Base-by-base conservation (phyloP, 2,888 invertebrate genomes). In the Rugalucina vietnamica region DNA sequence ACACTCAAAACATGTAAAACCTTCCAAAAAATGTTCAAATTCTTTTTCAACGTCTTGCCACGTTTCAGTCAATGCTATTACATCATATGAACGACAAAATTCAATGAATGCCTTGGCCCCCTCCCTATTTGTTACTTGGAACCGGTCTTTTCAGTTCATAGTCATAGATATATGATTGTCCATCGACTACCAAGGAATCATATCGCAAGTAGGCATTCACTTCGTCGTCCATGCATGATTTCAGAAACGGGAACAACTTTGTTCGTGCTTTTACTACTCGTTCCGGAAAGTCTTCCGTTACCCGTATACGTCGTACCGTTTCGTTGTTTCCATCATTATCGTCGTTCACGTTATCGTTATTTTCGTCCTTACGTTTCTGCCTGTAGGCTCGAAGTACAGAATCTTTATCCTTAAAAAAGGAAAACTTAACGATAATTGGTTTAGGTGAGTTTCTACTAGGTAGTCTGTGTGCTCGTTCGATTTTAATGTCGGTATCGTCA, bases 91-190 rank as follows among this genome's bases (percentile, higher is more conserved):
- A 24, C 37, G 21, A 27, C 70, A 77, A 50, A 70, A 69, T 10
- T 69, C 32, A 50, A 39, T 43, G 49, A 77, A 43, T 32, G 49
- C 74, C 10, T 80, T 34, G 75, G 70, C 80, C 80, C 18, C 14
- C 10, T 32, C 32, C 75, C 74, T 80, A 75, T 75, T 43, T 73
- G 14, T 27, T 65, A n/a, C n/a, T n/a, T 32, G 34, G 32, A n/a
- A 43, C n/a, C 18, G 74, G 27, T 39, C 50, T 32, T 29, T 32
- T 21, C 12, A 14, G 10, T 32, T 50, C 29, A 2, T 32, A 21
- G 32, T 74, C 74, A 74, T 29, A 74, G 8, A 32, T 21, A 32
- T 74, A 74, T 60, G 57, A 21, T 24, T 49, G 32, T 14, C 74
- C 74, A 18, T 74, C 34, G 27, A 74, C 74, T 21, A 74, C 50